phyloP scores from a whole-genome alignment of 1,140 invertebrate species.

The Rhopalosiphum padi region DNA sequence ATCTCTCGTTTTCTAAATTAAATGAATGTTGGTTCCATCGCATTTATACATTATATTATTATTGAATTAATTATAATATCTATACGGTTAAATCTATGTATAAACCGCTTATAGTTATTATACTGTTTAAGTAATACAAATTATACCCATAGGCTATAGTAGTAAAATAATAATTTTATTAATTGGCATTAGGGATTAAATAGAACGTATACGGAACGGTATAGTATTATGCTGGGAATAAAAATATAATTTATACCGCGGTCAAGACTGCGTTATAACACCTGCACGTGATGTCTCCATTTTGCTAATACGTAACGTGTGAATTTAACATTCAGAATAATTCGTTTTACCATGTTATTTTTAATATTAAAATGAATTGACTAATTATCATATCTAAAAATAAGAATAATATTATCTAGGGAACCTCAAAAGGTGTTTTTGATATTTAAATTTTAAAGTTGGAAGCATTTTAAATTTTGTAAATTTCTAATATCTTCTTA shows the following conservation, averaged over 20 bases:
- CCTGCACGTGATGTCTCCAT: neutral
- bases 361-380: neutral
- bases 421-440: neutral
- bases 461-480: no score
- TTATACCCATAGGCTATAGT: neutral
- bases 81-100: neutral
- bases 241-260: neutral
- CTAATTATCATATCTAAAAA: neutral
- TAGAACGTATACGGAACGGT: neutral
- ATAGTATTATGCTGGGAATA: neutral
- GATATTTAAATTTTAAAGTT: neutral
- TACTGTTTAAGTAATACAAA: neutral
- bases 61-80: neutral
- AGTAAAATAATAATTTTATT: slow-evolving; percentile 7
- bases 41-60: neutral
- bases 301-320: neutral
- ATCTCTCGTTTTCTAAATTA: neutral
- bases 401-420: neutral
- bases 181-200: neutral
- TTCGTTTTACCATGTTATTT: neutral
- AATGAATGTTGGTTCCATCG: neutral
- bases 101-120: neutral
- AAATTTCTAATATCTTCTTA: neutral
- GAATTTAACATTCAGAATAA: neutral
- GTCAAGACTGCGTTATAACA: neutral